Evolutionary conservation across 2,888 invertebrate species (phyloP), one percentile per base, ranked within the genome.

Genomic region (Acleris laterana): DNA sequence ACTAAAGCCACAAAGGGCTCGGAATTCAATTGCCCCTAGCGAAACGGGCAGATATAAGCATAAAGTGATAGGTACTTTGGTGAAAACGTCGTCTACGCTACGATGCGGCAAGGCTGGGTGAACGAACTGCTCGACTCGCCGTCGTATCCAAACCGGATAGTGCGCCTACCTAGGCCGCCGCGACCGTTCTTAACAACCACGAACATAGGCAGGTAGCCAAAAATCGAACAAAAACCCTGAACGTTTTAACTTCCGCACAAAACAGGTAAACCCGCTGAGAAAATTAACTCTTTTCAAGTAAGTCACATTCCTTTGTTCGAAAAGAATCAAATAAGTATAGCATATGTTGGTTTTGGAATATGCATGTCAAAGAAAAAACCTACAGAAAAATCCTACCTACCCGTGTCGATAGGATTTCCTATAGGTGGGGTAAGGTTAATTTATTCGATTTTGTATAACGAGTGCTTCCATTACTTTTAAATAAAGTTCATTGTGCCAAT

Each of bases 111-210:
- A 83, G 83, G 71, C 66, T 83, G 76, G 90, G 89, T 90, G 88
- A 91, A 92, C 87, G 89, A 91, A 89, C 90, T 87, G 76, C 77
- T n/a, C 73, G 77, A 74, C 75, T 76, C 77, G 78, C 72, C 76
- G 80, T 74, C 81, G 77, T 70, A 70, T 69, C 85, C 85, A 90
- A 92, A 92, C 91, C 90, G 91, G 91, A 87, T 90, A 88, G 85
- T 77, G 74, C 77, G 83, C 81, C 85, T 84, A 82, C 82, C 85
- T 83, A 85, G 84, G 79, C 80, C 74, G 72, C 69, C 73, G 70
- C 56, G 46, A 38, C 44, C 38, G 42, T 61, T 11, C 61, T 46
- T 32, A 53, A 38, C 25, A 32, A 55, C 64, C 58, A 51, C 53
- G 46, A 57, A 63, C 42, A 5, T 22, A 53, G 63, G 60, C 71